Percentiles rank a stretch among this genome's conserved stretches.
Evolutionary conservation across 2,888 invertebrate genomes (phyloP).

Genomic region (Amphiduros pacificus): DNA sequence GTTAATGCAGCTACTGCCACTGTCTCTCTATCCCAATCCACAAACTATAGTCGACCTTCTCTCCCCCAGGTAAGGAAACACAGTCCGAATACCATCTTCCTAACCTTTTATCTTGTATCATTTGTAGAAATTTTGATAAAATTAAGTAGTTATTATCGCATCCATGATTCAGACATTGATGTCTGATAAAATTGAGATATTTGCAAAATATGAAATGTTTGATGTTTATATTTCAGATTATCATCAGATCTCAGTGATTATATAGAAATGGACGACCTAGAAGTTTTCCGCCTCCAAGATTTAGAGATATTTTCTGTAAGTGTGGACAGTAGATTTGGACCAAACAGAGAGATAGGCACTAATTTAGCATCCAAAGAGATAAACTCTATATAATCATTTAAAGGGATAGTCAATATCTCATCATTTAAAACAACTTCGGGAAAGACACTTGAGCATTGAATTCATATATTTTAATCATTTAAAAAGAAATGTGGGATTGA

Average conservation of each 20-base stretch:
- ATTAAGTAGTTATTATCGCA: neutral
- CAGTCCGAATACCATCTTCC: too few relatives aligned
- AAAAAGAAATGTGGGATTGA: too few relatives aligned
- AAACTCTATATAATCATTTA: too few relatives aligned
- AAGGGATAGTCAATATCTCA: too few relatives aligned
- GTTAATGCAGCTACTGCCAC: constrained; percentile 74
- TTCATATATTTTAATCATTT: too few relatives aligned
- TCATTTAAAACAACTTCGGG: too few relatives aligned
- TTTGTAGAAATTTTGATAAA: neutral
- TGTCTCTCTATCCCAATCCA: constrained; percentile 71
- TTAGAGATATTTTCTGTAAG: constrained; percentile 54
- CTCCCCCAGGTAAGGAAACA: constrained; percentile 4
- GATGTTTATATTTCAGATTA: constrained; percentile 12
- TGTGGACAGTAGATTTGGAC: constrained; percentile 10
- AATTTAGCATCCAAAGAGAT: too few relatives aligned
- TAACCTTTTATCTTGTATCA: neutral
- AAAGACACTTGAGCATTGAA: too few relatives aligned
- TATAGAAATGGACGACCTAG: constrained; percentile 45
- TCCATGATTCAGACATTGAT: too few relatives aligned
- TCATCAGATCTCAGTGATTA: constrained; percentile 21
- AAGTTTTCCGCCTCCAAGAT: constrained; percentile 61
- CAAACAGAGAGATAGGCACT: too few relatives aligned
- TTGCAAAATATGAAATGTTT: too few relatives aligned
- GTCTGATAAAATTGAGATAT: too few relatives aligned
- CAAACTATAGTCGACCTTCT: constrained; percentile 62